Conservation (phyloP, 2,888 invertebrate species). For the Carcina quercana region DNA sequence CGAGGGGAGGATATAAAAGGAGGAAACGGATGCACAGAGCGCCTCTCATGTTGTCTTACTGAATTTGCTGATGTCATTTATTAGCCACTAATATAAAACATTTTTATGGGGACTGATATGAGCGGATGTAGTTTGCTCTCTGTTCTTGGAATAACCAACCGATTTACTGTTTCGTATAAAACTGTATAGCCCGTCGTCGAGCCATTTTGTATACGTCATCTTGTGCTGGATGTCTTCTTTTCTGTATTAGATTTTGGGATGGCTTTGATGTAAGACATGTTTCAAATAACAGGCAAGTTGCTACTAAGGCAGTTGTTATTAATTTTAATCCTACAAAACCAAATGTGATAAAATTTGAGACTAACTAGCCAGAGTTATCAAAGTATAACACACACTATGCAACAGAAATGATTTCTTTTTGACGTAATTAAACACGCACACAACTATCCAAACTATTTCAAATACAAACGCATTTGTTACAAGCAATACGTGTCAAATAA, state of each 20-base stretch:
- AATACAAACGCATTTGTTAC: too few relatives aligned
- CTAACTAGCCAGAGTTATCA: too few relatives aligned
- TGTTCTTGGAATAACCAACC: slow-evolving; percentile 46
- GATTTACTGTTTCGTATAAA: slow-evolving; percentile 64
- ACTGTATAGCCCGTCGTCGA: slow-evolving; percentile 42
- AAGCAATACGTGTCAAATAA: too few relatives aligned
- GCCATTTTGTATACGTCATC: slow-evolving; percentile 25
- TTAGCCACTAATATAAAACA: slow-evolving; percentile 74
- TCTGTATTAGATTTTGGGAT: slow-evolving; percentile 3
- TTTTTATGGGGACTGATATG: slow-evolving; percentile 70
- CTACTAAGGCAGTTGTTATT: too few relatives aligned
- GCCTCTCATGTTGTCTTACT: slow-evolving; percentile 69
- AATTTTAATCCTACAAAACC: too few relatives aligned
- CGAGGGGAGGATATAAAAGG: slow-evolving; percentile 55
- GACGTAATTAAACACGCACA: too few relatives aligned
- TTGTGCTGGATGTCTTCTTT: slow-evolving; percentile 24
- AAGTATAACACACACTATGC: too few relatives aligned
- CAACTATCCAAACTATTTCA: too few relatives aligned
- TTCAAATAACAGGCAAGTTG: too few relatives aligned
- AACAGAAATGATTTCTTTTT: too few relatives aligned
- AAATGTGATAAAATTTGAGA: too few relatives aligned
- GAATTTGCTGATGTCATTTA: slow-evolving; percentile 74
- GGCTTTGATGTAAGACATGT: too few relatives aligned
- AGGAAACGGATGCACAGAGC: slow-evolving; percentile 60
- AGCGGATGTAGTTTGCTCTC: slow-evolving; percentile 50